Conservation (phyloP, 1,140 invertebrate genomes). For the Drosophila willistoni region DNA sequence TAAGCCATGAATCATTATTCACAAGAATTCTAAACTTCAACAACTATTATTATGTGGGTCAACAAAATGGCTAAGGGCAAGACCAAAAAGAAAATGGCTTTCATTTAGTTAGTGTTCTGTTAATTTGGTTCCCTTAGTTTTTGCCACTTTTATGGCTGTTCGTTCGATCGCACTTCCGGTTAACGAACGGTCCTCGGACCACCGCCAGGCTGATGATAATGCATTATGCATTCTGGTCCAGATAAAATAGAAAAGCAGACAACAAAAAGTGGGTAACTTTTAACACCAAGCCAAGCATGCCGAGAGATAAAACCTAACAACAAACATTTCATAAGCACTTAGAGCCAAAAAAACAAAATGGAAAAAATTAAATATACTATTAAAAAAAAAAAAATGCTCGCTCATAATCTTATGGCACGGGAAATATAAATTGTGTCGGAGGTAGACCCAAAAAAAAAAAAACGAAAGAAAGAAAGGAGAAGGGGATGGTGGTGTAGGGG, state of each 20-base stretch:
- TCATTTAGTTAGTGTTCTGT: constrained; percentile 10
- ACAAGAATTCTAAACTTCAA: not conserved
- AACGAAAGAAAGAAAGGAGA: constrained; percentile 2
- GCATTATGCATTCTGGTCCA: constrained; percentile 66
- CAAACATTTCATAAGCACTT: constrained; percentile 73
- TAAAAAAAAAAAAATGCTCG: constrained; percentile 31
- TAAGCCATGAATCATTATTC: not conserved
- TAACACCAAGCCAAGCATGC: constrained; percentile 74
- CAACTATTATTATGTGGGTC: not conserved
- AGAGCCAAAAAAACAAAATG: constrained; percentile 33
- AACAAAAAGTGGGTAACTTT: constrained; percentile 47
- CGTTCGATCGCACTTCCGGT: constrained; percentile 65
- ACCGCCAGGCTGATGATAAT: constrained; percentile 66
- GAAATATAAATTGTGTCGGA: constrained; percentile 76
- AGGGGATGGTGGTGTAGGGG: not conserved
- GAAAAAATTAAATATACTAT: constrained; percentile 13
- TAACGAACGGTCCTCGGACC: constrained; percentile 35
- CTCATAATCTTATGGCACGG: constrained; percentile 54
- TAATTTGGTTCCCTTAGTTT: constrained; percentile 10
- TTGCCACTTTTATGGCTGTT: constrained; percentile 37
- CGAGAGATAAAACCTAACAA: constrained; percentile 65
- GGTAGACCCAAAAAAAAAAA: constrained; percentile 42
- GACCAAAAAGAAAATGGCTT: not conserved
- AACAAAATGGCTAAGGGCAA: not conserved
- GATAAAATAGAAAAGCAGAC: constrained; percentile 15